Conservation (phyloP, 1,140 invertebrate genomes). For the Temnothorax longispinosus region DNA sequence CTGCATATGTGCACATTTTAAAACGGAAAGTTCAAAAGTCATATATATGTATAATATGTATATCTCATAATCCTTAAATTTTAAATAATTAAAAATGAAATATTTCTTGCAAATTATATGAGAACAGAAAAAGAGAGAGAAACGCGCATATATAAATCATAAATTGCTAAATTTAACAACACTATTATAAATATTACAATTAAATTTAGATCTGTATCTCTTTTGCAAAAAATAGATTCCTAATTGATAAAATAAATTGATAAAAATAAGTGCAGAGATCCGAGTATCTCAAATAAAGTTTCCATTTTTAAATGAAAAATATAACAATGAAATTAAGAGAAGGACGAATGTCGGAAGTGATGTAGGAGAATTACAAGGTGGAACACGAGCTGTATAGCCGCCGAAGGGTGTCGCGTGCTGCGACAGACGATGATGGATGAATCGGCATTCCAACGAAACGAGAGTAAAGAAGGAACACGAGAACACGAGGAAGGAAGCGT, state of each 20-base stretch:
- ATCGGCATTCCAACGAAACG: constrained; percentile 61
- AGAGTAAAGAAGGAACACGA: constrained; percentile 60
- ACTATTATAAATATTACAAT: not conserved
- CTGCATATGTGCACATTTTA: not conserved
- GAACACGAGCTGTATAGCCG: constrained; percentile 50
- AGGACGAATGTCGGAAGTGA: constrained; percentile 52
- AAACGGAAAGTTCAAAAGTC: not conserved
- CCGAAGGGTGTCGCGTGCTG: constrained; percentile 68
- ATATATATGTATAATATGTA: too few relatives aligned
- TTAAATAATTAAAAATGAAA: not conserved
- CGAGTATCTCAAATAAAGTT: not conserved
- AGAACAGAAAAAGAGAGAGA: not conserved
- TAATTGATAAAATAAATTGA: not conserved
- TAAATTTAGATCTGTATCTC: not conserved
- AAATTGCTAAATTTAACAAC: not conserved
- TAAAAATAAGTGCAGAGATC: not conserved
- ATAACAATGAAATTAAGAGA: not conserved
- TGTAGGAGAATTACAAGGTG: constrained; percentile 35
- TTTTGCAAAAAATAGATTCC: not conserved
- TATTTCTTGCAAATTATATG: not conserved
- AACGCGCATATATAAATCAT: not conserved
- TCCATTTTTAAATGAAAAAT: not conserved
- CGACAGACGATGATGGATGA: constrained; percentile 58
- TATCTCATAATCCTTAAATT: not conserved
- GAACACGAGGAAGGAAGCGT: constrained; percentile 48